Conservation (phyloP, 2,113 vertebrate species). For the Callipepla squamata region DNA sequence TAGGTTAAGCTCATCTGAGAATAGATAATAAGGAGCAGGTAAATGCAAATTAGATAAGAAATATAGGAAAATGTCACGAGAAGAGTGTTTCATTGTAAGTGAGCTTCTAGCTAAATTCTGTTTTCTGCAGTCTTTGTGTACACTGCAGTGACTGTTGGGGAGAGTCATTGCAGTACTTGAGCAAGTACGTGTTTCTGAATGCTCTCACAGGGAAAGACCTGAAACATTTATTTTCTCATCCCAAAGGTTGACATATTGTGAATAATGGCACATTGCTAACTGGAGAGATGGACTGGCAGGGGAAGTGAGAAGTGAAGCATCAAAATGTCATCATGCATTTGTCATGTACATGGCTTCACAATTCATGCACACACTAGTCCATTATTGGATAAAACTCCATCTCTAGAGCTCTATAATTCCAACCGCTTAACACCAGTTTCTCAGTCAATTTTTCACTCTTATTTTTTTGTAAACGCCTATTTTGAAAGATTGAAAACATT, state of each 20-base stretch:
- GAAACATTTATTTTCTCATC: neutral
- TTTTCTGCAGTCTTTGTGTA: neutral
- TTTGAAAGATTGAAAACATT: neutral
- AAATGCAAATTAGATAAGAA: constrained; percentile 33
- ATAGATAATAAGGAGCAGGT: neutral
- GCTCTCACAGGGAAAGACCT: neutral
- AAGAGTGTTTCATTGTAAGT: neutral
- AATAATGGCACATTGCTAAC: neutral
- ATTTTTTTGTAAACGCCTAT: neutral
- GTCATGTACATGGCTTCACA: neutral
- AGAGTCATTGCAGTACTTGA: neutral
- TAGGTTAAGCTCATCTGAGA: constrained; percentile 1
- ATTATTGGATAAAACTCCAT: neutral
- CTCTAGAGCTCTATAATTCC: neutral
- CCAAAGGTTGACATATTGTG: neutral
- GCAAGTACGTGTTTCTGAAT: neutral
- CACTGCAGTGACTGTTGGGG: neutral
- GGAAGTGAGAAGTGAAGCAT: constrained; percentile 6
- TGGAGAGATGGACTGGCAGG: neutral
- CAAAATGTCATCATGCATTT: constrained; percentile 12
- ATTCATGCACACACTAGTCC: neutral
- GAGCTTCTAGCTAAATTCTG: constrained; percentile 4
- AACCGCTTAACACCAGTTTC: neutral
- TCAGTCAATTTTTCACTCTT: neutral
- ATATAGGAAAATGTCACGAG: neutral